Percentiles rank a stretch among this genome's conserved stretches.
These are phyloP conservation scores for Crotalus horridus DNA, from an alignment of 2,113 vertebrate species.

Conservation along the genomic window DNA sequence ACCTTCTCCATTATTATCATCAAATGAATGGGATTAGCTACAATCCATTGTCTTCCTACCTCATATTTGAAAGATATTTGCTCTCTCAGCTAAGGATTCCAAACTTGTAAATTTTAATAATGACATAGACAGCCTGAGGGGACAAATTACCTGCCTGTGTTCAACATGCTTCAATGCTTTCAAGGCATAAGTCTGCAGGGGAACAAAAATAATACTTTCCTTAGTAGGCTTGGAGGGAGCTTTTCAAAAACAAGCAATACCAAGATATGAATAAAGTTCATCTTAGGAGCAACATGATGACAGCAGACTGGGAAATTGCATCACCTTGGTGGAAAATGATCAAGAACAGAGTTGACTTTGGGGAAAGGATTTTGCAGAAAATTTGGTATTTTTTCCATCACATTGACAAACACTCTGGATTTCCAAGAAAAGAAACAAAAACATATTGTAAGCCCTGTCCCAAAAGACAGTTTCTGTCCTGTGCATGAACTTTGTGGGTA, in stretches of 20 bases:
- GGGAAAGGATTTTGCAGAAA: slow-evolving; percentile 31
- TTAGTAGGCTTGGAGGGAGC: slow-evolving; percentile 39
- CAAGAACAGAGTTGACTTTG: slow-evolving; percentile 42
- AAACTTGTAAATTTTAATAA: slow-evolving; percentile 67
- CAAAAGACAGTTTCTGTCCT: neutral
- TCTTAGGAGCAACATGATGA: slow-evolving; percentile 56
- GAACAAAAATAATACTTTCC: slow-evolving; percentile 51
- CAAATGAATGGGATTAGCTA: slow-evolving; percentile 54
- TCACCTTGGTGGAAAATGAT: slow-evolving; percentile 44
- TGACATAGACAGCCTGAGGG: slow-evolving; percentile 63
- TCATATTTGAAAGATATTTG: slow-evolving; percentile 57
- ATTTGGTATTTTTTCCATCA: slow-evolving; percentile 27
- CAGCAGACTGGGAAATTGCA: slow-evolving; percentile 47
- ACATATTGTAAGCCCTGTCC: neutral
- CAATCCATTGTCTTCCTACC: slow-evolving; percentile 61
- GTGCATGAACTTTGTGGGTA: neutral
- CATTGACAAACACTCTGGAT: slow-evolving; percentile 22
- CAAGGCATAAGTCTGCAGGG: slow-evolving; percentile 46
- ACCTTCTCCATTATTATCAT: slow-evolving; percentile 53
- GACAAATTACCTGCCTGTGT: slow-evolving; percentile 63
- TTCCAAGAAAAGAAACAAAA: neutral
- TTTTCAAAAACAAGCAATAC: slow-evolving; percentile 52
- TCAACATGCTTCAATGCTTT: slow-evolving; percentile 64
- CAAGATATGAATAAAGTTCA: slow-evolving; percentile 53
- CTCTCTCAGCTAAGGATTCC: slow-evolving; percentile 54